Evolutionary conservation across 2,113 vertebrate species (phyloP).

Genomic region (Alligator sinensis): DNA sequence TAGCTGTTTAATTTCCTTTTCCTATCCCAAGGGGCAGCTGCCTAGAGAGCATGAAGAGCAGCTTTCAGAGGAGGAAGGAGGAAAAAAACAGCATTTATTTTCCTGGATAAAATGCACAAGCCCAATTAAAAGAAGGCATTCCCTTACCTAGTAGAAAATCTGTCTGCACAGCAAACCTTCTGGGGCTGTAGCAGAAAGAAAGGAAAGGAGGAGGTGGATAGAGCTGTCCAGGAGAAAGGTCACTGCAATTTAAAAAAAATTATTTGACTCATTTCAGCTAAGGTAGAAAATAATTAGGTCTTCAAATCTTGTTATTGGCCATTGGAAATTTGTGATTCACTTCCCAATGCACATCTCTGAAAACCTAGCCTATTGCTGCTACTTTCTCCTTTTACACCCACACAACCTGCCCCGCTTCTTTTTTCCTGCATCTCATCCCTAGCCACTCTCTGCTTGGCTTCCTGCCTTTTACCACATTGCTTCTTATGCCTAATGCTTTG

Average conservation of each 20-base stretch:
- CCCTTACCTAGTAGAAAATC: background rate
- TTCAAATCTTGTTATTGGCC: background rate
- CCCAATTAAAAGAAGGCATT: background rate
- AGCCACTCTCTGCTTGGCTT: background rate
- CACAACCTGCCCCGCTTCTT: background rate
- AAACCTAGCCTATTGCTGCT: background rate
- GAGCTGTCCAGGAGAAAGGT: background rate
- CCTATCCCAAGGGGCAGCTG: slow-evolving; percentile 58
- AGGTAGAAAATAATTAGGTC: background rate
- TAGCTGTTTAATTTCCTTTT: slow-evolving; percentile 65
- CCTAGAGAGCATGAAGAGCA: slow-evolving; percentile 47
- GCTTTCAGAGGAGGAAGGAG: background rate
- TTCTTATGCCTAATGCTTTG: rapidly evolving
- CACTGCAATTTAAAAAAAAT: background rate
- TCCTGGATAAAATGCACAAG: background rate
- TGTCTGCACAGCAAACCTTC: background rate
- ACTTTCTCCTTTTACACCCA: background rate
- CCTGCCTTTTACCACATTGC: background rate
- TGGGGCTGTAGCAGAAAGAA: background rate
- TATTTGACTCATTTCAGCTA: background rate
- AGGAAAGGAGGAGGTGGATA: background rate
- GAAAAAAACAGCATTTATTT: background rate
- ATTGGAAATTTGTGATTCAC: background rate
- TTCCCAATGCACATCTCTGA: background rate
- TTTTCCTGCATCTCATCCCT: rapidly evolving